Evolutionary conservation across 2,888 invertebrate genomes (phyloP), one percentile per base, ranked within the genome.

Genomic region (Sesia bembeciformis): DNA sequence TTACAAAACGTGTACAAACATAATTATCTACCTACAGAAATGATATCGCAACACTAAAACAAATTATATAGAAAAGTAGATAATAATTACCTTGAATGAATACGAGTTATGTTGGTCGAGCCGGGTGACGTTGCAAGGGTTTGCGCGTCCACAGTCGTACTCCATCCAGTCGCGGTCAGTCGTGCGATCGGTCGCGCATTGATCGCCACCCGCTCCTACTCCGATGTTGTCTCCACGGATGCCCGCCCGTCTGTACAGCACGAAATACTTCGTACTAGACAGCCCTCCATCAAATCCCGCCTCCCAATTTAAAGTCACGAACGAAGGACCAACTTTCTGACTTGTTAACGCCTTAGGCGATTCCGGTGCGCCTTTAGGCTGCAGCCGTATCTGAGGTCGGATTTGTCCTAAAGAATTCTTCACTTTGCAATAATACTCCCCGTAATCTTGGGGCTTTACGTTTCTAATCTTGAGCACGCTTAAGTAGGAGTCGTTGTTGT

Each of bases 221-320:
- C 91, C 90, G 4, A 46, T 4, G 46, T 46, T 46, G 50, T 39
- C 50, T 5, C 7, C 7, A 3, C 91, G 91, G 68, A 82, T 80
- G 0, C 92, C 90, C 0, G 94, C 92, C 40, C 94, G 92, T 51
- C 93, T 92, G 75, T 95, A 96, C 41, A 93, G 92, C n/a, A 96
- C 94, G 69, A 95, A 95, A 82, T 95, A 96, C 72, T 96, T 96
- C 0, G 97, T 97, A 67, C 94, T 95, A 52, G 93, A 92, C 54
- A 96, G 83, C 0, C 97, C 97, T 0, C 97, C 97, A 76, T 97
- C 96, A 75, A 97, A 98, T 0, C 97, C 97, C 0, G 96, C 93
- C 68, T 95, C 95, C 97, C 97, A 97, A 56, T 92, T 91, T 38
- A 97, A 84, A 0, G 95, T 93, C 0, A 97, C 95, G 69, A 92